Percentiles rank a stretch among this genome's conserved stretches.
phyloP scores from a whole-genome alignment of 2,797 vertebrate species.

The Hippocampus kuda region DNA sequence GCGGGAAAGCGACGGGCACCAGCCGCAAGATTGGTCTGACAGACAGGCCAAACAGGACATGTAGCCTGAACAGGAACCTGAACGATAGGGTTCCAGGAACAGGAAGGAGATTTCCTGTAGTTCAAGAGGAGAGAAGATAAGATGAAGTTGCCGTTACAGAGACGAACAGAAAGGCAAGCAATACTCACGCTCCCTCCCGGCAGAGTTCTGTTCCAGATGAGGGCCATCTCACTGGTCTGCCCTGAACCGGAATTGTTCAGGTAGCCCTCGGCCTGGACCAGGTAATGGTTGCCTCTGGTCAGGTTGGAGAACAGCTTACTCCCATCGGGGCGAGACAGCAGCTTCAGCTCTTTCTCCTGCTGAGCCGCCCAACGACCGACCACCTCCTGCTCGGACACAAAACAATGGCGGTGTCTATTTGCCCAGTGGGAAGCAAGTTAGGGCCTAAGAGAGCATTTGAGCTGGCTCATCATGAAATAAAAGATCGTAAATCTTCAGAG shows the following conservation, averaged over 20 bases:
- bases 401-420: background rate
- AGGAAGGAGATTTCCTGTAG: slow-evolving; percentile 86
- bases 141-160: background rate
- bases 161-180: slow-evolving; percentile 7
- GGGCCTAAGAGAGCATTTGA: background rate
- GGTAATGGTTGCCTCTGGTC: slow-evolving; percentile 79
- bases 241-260: slow-evolving; percentile 83
- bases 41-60: slow-evolving; percentile 82
- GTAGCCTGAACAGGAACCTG: slow-evolving; percentile 70
- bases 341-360: slow-evolving; percentile 78
- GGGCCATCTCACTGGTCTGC: slow-evolving; percentile 84
- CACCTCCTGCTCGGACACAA: slow-evolving; percentile 64
- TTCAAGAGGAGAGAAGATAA: background rate
- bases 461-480: background rate
- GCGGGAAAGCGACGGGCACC: slow-evolving; percentile 74
- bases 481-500: background rate
- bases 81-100: slow-evolving; percentile 84
- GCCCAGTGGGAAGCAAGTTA: background rate
- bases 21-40: slow-evolving; percentile 86
- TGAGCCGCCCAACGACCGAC: slow-evolving; percentile 83
- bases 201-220: slow-evolving; percentile 84
- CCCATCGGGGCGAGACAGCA: slow-evolving; percentile 73
- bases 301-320: slow-evolving; percentile 77
- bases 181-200: slow-evolving; percentile 80
- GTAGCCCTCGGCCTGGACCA: slow-evolving; percentile 81